Conservation (phyloP, 2,113 vertebrate genomes). For the Psephotus haematonotus region DNA sequence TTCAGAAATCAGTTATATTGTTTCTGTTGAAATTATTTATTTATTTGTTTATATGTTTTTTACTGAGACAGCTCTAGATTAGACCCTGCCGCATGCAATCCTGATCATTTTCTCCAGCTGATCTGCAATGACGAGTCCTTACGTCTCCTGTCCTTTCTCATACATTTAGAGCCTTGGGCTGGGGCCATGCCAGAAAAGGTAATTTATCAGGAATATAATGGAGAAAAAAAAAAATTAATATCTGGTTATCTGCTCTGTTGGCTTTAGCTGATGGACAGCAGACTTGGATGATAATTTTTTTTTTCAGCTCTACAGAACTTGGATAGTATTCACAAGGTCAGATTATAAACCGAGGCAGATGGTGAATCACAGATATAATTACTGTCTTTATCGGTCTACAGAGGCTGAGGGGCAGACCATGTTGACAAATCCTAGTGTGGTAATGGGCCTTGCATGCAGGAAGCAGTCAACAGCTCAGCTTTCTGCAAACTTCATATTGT, state of each 20-base stretch:
- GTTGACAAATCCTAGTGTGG: background rate
- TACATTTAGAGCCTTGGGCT: background rate
- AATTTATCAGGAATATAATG: background rate
- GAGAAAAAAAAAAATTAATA: background rate
- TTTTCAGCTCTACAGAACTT: background rate
- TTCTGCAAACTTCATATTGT: background rate
- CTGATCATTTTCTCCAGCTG: background rate
- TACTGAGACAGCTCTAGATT: background rate
- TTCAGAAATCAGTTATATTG: background rate
- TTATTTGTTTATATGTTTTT: background rate
- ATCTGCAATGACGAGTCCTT: background rate
- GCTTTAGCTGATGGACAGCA: background rate
- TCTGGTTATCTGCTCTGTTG: background rate
- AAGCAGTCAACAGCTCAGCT: fast-evolving
- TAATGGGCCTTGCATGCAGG: background rate
- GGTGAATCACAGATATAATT: background rate
- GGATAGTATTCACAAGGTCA: background rate
- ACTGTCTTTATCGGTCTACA: background rate
- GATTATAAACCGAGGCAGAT: background rate
- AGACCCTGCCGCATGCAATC: background rate
- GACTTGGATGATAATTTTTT: background rate
- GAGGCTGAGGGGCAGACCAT: background rate
- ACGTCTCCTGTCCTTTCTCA: background rate
- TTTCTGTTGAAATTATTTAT: background rate
- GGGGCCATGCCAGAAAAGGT: background rate